Evolutionary conservation across 2,888 invertebrate genomes (phyloP).

Genomic region (Cylindroiulus punctatus): DNA sequence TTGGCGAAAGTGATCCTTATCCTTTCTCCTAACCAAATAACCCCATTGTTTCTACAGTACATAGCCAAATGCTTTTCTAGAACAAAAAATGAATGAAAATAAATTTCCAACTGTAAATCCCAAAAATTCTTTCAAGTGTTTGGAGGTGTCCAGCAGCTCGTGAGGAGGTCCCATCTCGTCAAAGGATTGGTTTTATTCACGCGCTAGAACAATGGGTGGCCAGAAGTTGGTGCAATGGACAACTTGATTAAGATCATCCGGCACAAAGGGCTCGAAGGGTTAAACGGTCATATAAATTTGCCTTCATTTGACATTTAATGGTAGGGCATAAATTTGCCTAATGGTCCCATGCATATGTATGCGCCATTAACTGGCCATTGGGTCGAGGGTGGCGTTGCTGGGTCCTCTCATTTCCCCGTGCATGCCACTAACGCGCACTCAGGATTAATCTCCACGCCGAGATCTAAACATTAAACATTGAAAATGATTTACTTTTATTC

Average conservation of each 20-base stretch:
- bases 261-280: conserved; percentile 44
- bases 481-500: conserved; percentile 45
- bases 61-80: no score
- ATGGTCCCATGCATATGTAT: conserved; percentile 41
- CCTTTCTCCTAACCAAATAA: no score
- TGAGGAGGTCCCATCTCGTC: no score
- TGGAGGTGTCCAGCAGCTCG: neutral
- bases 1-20: no score
- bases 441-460: conserved; percentile 36
- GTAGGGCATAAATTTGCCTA: conserved; percentile 43
- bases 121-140: neutral
- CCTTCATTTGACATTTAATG: conserved; percentile 47
- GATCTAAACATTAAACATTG: conserved; percentile 36
- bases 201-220: neutral
- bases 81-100: no score
- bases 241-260: conserved; percentile 42
- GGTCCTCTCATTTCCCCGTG: neutral
- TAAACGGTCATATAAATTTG: conserved; percentile 50
- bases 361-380: conserved; percentile 4
- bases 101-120: no score
- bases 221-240: neutral
- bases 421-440: neutral
- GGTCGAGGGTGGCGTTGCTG: neutral
- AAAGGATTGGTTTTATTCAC: neutral
- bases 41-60: no score